Conservation (phyloP, 1,140 invertebrate species). For the Drosophila mojavensis region DNA sequence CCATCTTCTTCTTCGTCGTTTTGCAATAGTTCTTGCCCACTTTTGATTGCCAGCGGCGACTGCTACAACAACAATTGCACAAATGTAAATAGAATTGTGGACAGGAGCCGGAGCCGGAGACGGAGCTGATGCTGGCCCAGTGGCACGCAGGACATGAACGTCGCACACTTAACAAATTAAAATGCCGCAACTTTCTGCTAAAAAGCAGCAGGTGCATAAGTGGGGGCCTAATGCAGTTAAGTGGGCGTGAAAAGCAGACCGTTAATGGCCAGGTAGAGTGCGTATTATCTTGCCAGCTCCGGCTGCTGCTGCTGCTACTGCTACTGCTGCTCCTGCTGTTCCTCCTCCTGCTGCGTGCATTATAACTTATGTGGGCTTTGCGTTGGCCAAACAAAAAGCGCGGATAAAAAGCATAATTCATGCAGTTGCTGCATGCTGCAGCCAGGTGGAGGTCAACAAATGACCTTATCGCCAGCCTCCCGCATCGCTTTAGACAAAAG, state of each 20-base stretch:
- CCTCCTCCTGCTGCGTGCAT: conserved; percentile 46
- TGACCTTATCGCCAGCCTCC: conserved; percentile 20
- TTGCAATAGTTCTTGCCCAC: conserved; percentile 9
- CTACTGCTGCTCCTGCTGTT: neutral
- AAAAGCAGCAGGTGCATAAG: neutral
- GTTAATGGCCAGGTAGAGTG: conserved; percentile 15
- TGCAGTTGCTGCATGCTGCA: conserved; percentile 18
- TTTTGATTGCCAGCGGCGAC: conserved; percentile 49
- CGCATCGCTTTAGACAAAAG: conserved; percentile 57
- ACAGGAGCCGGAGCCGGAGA: conserved; percentile 9
- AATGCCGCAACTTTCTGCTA: conserved; percentile 50
- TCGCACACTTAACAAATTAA: conserved; percentile 76
- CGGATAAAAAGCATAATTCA: conserved; percentile 56
- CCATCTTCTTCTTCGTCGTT: no score
- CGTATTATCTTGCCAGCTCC: conserved; percentile 16
- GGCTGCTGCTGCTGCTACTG: conserved; percentile 5
- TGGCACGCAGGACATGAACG: conserved; percentile 36
- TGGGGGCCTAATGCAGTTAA: conserved; percentile 33
- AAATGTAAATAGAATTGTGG: conserved; percentile 57
- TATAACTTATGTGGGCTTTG: conserved; percentile 52
- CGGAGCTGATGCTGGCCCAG: neutral
- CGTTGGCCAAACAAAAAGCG: conserved; percentile 19
- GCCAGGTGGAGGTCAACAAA: conserved; percentile 14
- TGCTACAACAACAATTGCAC: conserved; percentile 46
- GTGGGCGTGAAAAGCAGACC: conserved; percentile 37